phyloP scores from a whole-genome alignment of 2,113 vertebrate genomes.

The Tichodroma muraria region DNA sequence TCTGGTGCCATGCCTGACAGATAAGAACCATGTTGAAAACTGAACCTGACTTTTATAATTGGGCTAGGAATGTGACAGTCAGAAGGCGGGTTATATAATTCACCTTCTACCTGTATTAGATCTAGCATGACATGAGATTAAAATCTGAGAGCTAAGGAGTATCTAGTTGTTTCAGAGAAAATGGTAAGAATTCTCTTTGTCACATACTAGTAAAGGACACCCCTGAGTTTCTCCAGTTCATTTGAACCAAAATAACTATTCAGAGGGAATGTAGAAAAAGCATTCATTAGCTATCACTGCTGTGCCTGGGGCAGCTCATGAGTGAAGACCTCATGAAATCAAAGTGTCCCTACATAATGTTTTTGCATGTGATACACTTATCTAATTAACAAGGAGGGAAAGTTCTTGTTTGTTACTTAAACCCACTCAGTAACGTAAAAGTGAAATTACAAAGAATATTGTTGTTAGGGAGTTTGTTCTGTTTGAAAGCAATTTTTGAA shows the following conservation, averaged over 20 bases:
- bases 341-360: conserved; percentile 9
- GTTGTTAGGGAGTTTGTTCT: not conserved
- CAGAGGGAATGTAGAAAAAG: not conserved
- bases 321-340: conserved; percentile 49
- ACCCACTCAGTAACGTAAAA: conserved; percentile 37
- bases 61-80: not conserved
- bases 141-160: not conserved
- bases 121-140: not conserved
- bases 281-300: conserved; percentile 13
- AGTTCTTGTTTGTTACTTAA: conserved; percentile 39
- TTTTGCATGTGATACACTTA: conserved; percentile 29
- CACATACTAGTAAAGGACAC: not conserved
- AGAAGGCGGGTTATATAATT: not conserved
- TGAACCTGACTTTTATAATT: not conserved
- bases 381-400: conserved; percentile 52
- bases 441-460: conserved; percentile 33
- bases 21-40: not conserved
- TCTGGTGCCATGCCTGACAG: not conserved
- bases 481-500: conserved; percentile 58
- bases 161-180: not conserved
- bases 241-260: not conserved
- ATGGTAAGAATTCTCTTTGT: not conserved
- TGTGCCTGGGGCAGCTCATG: not conserved
- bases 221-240: not conserved
- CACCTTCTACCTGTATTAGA: not conserved